Conservation (phyloP, 2,797 vertebrate species). For the Lates japonicus region DNA sequence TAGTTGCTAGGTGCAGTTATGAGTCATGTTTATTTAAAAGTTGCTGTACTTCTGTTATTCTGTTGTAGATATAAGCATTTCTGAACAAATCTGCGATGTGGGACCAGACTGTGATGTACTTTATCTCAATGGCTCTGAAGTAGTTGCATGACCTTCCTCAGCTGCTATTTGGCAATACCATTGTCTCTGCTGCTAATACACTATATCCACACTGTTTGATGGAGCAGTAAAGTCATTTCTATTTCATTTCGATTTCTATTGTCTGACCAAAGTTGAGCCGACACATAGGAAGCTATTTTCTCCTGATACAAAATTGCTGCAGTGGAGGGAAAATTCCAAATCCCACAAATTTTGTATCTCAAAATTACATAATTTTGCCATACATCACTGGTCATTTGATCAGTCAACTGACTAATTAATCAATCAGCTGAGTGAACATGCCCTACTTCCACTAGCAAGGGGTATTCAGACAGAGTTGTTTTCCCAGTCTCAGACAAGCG, state of each 20-base stretch:
- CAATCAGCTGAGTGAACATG: background rate
- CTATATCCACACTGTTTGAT: background rate
- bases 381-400: background rate
- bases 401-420: background rate
- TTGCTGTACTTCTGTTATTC: background rate
- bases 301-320: background rate
- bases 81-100: too few species aligned
- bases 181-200: too few species aligned
- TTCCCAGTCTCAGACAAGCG: background rate
- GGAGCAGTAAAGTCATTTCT: background rate
- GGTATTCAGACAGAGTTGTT: background rate
- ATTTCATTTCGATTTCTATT: background rate
- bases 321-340: background rate
- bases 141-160: too few species aligned
- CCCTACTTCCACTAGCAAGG: background rate
- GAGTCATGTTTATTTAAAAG: background rate
- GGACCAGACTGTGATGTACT: too few species aligned
- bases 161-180: too few species aligned
- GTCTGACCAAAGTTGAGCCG: background rate
- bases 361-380: background rate
- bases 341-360: too few species aligned
- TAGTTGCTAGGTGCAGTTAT: background rate
- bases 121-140: too few species aligned
- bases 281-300: too few species aligned
- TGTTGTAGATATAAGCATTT: too few species aligned